Evolutionary conservation across 2,888 invertebrate genomes (phyloP), one percentile per base, ranked within the genome.

Genomic region (Ypsolopha scabrella): DNA sequence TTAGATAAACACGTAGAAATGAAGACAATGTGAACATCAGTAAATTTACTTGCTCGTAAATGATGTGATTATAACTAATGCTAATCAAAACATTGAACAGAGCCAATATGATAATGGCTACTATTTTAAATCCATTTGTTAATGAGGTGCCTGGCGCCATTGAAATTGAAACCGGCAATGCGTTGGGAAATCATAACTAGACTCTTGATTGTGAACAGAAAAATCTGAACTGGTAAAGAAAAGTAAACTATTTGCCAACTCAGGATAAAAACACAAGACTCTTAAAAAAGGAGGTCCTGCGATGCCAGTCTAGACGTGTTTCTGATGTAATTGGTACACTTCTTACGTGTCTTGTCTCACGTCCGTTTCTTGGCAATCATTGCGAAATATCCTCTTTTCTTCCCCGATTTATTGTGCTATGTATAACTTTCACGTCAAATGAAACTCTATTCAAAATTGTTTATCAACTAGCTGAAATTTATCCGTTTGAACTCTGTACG

Each of bases 1-100:
- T 68, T 35, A 65, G 80, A 82, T 83, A 82, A 81, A 72, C 73
- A 76, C 74, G 75, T 77, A 78, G 60, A 64, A 70, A 70, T 71
- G 68, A 70, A 70, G 70, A 63, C 60, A 34, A 47, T 50, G 34
- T 52, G 51, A 53, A 52, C 51, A 52, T 51, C 54, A 48, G 58
- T 60, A 61, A 2, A 64, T 65, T 62, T 58, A 56, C 44, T 52
- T 60, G 58, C 58, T 62, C 61, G 60, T 60, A 60, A 60, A 58
- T 57, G 55, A 53, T 53, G 51, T 49, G 47, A 51, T n/a, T 34
- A 46, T 35, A 6, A 46, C 8, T 6, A 38, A 38, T 43, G 13
- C 47, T 38, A 47, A 11, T 37, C 11, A 11, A 37, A 14, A 13
- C 13, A 47, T 11, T 14, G 13, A 38, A 41, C 41, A 47, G 37